phyloP scores from a whole-genome alignment of 2,797 vertebrate genomes.

The Pantherophis alleghaniensis region DNA sequence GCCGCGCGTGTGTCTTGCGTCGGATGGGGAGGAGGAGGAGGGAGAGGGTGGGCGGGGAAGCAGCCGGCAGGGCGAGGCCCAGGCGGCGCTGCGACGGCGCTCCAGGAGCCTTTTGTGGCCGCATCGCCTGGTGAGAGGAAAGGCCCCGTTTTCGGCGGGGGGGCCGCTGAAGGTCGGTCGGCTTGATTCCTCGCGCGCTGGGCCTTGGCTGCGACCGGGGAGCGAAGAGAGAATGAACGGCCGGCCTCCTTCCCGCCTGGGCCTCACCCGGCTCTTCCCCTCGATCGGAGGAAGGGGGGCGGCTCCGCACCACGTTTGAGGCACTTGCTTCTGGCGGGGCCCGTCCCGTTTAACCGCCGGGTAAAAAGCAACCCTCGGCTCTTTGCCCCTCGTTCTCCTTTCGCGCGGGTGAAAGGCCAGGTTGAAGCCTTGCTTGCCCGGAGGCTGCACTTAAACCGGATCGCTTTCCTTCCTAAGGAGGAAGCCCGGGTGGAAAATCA shows the following conservation, averaged over 20 bases:
- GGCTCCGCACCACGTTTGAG: not conserved
- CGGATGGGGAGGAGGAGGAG: not conserved
- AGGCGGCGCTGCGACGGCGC: not conserved
- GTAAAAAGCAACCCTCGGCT: not conserved
- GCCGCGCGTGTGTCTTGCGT: not conserved
- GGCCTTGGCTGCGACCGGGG: not conserved
- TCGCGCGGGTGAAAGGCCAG: not conserved
- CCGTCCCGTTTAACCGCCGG: not conserved
- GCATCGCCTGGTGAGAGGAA: not conserved
- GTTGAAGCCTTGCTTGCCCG: not conserved
- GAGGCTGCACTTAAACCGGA: not conserved
- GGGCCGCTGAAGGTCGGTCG: not conserved
- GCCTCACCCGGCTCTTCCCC: not conserved
- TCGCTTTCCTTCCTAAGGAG: not conserved
- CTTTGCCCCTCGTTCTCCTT: not conserved
- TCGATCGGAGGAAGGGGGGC: not conserved
- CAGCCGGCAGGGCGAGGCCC: not conserved
- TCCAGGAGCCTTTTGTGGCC: slow-evolving; percentile 22
- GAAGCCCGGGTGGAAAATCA: not conserved
- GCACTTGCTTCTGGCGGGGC: not conserved
- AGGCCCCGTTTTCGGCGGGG: not conserved
- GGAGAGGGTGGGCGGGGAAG: not conserved
- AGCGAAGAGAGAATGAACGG: not conserved
- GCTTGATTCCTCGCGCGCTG: no score
- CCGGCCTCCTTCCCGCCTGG: not conserved